Conservation (phyloP, 2,797 vertebrate species). For the Gymnothorax reevesii region DNA sequence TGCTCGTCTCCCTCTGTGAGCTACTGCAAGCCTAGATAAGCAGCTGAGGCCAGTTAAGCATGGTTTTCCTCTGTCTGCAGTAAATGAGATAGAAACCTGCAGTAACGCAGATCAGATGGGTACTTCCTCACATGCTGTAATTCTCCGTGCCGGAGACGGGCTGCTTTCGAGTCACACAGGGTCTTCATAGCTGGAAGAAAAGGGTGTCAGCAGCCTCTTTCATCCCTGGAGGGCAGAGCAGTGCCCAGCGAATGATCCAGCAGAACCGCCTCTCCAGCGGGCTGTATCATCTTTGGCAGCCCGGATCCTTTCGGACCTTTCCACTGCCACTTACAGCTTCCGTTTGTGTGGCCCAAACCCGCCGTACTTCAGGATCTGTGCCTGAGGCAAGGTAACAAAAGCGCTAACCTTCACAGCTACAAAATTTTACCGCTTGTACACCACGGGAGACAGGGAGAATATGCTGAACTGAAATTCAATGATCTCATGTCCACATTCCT, state of each 20-base stretch:
- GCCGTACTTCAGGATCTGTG: background rate
- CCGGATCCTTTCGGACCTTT: background rate
- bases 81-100: background rate
- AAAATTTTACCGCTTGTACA: background rate
- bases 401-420: background rate
- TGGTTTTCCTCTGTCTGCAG: background rate
- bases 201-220: background rate
- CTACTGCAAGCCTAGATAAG: background rate
- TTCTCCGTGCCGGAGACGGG: background rate
- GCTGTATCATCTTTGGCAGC: background rate
- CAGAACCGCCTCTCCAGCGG: background rate
- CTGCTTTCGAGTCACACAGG: background rate
- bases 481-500: background rate
- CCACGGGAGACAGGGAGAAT: background rate
- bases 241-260: background rate
- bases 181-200: background rate
- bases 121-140: background rate
- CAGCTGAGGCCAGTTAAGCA: background rate
- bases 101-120: background rate
- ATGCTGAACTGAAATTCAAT: background rate
- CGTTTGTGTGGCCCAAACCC: background rate
- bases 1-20: background rate
- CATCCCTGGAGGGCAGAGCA: background rate
- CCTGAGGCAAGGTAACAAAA: background rate
- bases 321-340: background rate